phyloP scores from a whole-genome alignment of 92 coral and sea anemone species.

The Umimayanthus kanabou region DNA sequence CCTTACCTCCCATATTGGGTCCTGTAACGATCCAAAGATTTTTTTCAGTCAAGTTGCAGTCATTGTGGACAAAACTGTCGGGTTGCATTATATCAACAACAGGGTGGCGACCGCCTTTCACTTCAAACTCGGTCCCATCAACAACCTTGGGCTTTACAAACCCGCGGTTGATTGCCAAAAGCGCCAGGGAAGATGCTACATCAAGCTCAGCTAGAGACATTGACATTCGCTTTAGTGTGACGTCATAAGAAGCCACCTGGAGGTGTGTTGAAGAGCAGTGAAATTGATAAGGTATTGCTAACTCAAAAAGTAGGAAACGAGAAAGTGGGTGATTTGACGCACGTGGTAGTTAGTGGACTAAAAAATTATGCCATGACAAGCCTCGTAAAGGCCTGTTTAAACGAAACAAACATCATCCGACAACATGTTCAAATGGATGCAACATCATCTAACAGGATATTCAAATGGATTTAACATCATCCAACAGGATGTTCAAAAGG shows the following conservation, averaged over 20 bases:
- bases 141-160: conserved; percentile 62
- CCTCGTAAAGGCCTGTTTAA: too few species aligned
- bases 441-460: too few species aligned
- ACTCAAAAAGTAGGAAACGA: too few species aligned
- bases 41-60: conserved; percentile 68
- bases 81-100: conserved; percentile 88
- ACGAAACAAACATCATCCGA: too few species aligned
- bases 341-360: too few species aligned
- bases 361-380: too few species aligned
- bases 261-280: too few species aligned
- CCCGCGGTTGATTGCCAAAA: conserved; percentile 78
- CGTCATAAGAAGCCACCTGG: conserved; percentile 78
- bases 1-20: conserved; percentile 92
- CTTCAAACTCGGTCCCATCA: conserved; percentile 54
- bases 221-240: conserved; percentile 67
- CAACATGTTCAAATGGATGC: too few species aligned
- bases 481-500: too few species aligned
- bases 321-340: too few species aligned
- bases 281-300: not conserved
- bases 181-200: conserved; percentile 77
- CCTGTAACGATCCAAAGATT: conserved; percentile 86
- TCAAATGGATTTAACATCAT: too few species aligned
- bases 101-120: conserved; percentile 83
- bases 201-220: conserved; percentile 75
- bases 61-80: conserved; percentile 83